These are phyloP conservation scores for Nomada hirtipes DNA, from an alignment of 2,888 invertebrate genomes.

Conservation along the genomic window DNA sequence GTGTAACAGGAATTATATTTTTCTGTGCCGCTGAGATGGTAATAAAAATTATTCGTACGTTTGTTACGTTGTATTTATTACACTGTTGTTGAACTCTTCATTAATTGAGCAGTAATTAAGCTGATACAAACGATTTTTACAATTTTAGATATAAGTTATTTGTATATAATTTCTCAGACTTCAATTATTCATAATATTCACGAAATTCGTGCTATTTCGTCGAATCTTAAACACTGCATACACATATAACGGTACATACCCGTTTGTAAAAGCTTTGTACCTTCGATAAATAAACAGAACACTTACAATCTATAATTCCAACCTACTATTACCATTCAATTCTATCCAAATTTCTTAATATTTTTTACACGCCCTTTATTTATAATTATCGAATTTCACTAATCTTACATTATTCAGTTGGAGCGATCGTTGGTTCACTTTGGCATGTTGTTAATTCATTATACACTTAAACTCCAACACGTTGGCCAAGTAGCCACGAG, in stretches of 20 bases:
- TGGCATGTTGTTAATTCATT: not conserved
- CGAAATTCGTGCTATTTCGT: slow-evolving; percentile 10
- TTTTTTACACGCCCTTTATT: not conserved
- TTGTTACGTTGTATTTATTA: slow-evolving; percentile 14
- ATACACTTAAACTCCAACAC: slow-evolving; percentile 4
- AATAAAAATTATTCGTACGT: not conserved
- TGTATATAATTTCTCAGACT: slow-evolving; percentile 7
- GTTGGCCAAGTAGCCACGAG: not conserved
- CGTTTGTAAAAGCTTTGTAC: slow-evolving; percentile 12
- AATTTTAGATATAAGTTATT: not conserved
- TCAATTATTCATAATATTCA: slow-evolving; percentile 8
- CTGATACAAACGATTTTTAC: slow-evolving; percentile 13
- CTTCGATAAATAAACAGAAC: slow-evolving; percentile 41
- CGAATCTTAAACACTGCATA: slow-evolving; percentile 17
- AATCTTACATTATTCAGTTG: not conserved
- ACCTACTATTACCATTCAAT: not conserved
- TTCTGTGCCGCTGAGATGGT: not conserved
- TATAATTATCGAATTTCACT: not conserved
- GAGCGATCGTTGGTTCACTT: not conserved
- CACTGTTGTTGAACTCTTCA: slow-evolving; percentile 4
- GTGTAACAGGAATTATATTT: not conserved
- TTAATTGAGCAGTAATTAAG: slow-evolving; percentile 1
- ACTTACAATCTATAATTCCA: slow-evolving; percentile 4
- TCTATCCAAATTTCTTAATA: not conserved
- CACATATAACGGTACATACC: slow-evolving; percentile 15